Percentiles rank a stretch among this genome's conserved stretches.
phyloP scores from a whole-genome alignment of 2,888 invertebrate genomes.

The Entomobrya multifasciata region DNA sequence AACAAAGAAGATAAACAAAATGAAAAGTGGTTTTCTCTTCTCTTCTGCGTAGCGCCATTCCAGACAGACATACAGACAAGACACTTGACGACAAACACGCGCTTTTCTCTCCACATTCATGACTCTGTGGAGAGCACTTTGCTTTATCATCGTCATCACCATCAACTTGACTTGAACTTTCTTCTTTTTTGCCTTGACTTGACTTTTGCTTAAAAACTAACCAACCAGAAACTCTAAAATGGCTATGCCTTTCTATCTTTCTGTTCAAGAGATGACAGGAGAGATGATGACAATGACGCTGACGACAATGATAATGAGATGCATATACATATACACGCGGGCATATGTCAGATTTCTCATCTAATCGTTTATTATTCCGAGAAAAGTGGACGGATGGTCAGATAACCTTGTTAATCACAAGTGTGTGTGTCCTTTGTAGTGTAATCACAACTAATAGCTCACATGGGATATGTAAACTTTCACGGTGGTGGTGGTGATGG shows the following conservation, averaged over 20 bases:
- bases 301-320: constrained; percentile 27
- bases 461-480: constrained; percentile 7
- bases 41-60: neutral
- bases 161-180: neutral
- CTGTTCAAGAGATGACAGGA: constrained; percentile 29
- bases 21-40: constrained; percentile 4
- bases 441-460: constrained; percentile 55
- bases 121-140: constrained; percentile 65
- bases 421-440: neutral
- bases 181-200: too few relatives aligned
- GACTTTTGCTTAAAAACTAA: too few relatives aligned
- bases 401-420: constrained; percentile 9
- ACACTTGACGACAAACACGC: constrained; percentile 14
- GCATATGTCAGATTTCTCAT: neutral
- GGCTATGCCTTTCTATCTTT: neutral
- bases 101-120: constrained; percentile 53
- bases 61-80: constrained; percentile 22
- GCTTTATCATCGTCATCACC: constrained; percentile 51
- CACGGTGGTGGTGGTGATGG: too few relatives aligned
- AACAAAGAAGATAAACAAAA: constrained; percentile 25
- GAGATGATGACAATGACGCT: too few relatives aligned
- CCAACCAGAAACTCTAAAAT: neutral
- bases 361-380: neutral
- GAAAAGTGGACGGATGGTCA: neutral
- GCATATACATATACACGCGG: neutral